A percentile compares a stretch with the other conserved stretches of the same genome.
Conservation (phyloP, 2,113 vertebrate species). For the Blennius ocellaris region DNA sequence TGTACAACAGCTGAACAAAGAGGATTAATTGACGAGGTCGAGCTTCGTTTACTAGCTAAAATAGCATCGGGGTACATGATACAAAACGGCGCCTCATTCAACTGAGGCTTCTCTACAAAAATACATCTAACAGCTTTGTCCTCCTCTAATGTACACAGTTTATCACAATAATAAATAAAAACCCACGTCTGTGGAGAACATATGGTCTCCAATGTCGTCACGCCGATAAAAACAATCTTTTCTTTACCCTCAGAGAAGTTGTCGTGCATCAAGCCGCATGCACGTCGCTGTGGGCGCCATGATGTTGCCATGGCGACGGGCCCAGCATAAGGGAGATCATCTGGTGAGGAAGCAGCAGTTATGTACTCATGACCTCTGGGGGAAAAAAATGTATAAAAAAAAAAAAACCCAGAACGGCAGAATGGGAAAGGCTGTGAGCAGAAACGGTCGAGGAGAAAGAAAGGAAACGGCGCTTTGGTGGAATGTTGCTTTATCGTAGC, state of each 20-base stretch:
- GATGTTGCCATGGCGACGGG: conserved; percentile 34
- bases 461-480: too few relatives aligned
- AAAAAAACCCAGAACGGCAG: conserved; percentile 1
- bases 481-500: too few relatives aligned
- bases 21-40: conserved; percentile 3
- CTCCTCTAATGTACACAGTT: conserved; percentile 56
- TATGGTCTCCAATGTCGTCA: conserved; percentile 4
- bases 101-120: conserved; percentile 77
- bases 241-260: too few relatives aligned
- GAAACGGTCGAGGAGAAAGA: not conserved
- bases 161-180: conserved; percentile 57
- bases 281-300: not conserved
- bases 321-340: conserved; percentile 10
- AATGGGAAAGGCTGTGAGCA: not conserved
- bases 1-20: conserved; percentile 49
- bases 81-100: conserved; percentile 70
- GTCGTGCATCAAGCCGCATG: not conserved
- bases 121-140: conserved; percentile 68
- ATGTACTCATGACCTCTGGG: conserved; percentile 19
- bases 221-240: too few relatives aligned
- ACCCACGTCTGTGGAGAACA: conserved; percentile 31
- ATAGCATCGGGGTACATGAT: conserved; percentile 60
- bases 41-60: conserved; percentile 54
- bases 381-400: too few relatives aligned
- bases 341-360: conserved; percentile 11